Percentiles rank a stretch among this genome's conserved stretches.
Evolutionary conservation across 2,797 vertebrate genomes (phyloP).

Genomic region (Notoglanidium macrostoma): DNA sequence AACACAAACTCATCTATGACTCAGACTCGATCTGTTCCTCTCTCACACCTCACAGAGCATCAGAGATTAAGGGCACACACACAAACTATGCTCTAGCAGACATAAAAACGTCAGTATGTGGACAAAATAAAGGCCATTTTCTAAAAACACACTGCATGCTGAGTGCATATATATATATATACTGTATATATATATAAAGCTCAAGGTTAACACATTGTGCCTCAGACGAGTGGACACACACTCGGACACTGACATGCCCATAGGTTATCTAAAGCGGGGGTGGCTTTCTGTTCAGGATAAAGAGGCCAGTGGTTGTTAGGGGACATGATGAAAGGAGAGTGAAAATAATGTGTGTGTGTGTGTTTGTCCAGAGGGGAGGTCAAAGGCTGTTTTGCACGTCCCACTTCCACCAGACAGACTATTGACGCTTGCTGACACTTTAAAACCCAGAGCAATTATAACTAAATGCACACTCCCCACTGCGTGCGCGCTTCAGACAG

Average conservation of each 20-base stretch:
- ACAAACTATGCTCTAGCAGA: not conserved
- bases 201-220: conserved; percentile 29
- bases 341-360: conserved; percentile 19
- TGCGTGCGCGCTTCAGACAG: not conserved
- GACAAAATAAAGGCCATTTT: conserved; percentile 41
- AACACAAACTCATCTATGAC: conserved; percentile 32
- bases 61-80: conserved; percentile 16
- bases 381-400: conserved; percentile 19
- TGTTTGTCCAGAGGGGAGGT: conserved; percentile 31
- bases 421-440: conserved; percentile 40
- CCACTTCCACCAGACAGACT: conserved; percentile 29
- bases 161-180: not conserved
- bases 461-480: not conserved
- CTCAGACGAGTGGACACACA: conserved; percentile 54
- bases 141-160: not conserved
- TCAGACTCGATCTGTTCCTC: conserved; percentile 46
- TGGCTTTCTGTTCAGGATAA: conserved; percentile 17
- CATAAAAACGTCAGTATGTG: conserved; percentile 30
- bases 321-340: conserved; percentile 53
- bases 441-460: conserved; percentile 39
- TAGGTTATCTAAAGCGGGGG: conserved; percentile 46
- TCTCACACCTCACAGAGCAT: conserved; percentile 47
- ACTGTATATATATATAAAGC: not conserved
- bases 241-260: conserved; percentile 44
- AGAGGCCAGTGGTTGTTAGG: conserved; percentile 60